A percentile compares a stretch with the other conserved stretches of the same genome.
These are phyloP conservation scores for Phalloptychus januarius DNA, from an alignment of 2,797 vertebrate species.

Conservation along the genomic window DNA sequence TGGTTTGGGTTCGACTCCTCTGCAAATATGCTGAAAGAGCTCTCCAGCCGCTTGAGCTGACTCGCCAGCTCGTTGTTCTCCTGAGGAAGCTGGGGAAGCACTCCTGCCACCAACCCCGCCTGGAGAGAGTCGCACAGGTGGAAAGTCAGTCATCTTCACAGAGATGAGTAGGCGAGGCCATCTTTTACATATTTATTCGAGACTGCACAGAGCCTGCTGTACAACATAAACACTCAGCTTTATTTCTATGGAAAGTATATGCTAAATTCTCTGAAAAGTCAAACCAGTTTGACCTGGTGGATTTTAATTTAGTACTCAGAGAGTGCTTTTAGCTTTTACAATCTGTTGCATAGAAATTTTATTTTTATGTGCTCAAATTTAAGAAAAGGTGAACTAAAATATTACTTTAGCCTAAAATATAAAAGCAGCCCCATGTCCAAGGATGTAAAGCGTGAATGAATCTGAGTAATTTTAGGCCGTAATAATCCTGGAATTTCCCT, in stretches of 20 bases:
- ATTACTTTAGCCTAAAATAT: slow-evolving; percentile 1
- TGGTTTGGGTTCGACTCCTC: slow-evolving; percentile 96
- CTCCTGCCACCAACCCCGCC: slow-evolving; percentile 68
- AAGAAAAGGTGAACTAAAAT: neutral
- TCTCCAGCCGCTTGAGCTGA: slow-evolving; percentile 93
- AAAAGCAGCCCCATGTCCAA: slow-evolving; percentile 21
- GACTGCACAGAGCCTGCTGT: neutral
- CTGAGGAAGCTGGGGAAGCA: slow-evolving; percentile 71
- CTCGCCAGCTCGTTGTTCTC: slow-evolving; percentile 90
- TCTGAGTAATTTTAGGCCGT: slow-evolving; percentile 67
- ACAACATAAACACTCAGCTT: slow-evolving; percentile 18
- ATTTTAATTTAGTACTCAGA: slow-evolving; percentile 14
- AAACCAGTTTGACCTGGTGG: slow-evolving; percentile 52
- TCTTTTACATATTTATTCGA: slow-evolving; percentile 20
- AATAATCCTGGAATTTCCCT: slow-evolving; percentile 82
- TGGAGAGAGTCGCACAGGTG: slow-evolving; percentile 54
- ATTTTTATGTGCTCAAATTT: neutral
- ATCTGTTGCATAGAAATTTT: neutral
- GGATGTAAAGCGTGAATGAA: slow-evolving; percentile 55
- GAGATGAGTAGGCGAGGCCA: slow-evolving; percentile 15
- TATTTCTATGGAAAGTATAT: slow-evolving; percentile 21
- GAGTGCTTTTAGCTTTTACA: neutral
- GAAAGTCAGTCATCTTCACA: slow-evolving; percentile 32
- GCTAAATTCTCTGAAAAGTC: slow-evolving; percentile 10
- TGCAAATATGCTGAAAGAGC: slow-evolving; percentile 91